phyloP scores from a whole-genome alignment of 2,888 invertebrate genomes.

The Drosophila longiperda region DNA sequence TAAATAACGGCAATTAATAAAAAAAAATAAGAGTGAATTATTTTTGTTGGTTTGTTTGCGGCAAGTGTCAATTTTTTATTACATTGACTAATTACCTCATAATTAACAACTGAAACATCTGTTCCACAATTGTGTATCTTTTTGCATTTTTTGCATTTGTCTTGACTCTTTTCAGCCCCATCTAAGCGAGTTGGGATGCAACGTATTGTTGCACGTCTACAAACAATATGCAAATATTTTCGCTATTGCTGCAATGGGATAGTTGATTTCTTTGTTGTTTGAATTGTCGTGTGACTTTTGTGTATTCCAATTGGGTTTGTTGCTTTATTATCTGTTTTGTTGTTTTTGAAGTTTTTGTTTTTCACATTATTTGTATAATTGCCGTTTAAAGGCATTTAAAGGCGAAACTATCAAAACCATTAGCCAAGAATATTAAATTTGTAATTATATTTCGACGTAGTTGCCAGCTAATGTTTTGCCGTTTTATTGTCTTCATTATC shows the following conservation, averaged over 20 bases:
- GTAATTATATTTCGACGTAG: constrained; percentile 41
- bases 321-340: constrained; percentile 11
- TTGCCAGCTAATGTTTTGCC: constrained; percentile 10
- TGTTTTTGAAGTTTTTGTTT: constrained; percentile 13
- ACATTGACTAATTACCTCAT: constrained; percentile 42
- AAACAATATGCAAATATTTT: constrained; percentile 44
- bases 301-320: background rate
- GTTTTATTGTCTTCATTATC: constrained; percentile 8
- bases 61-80: constrained; percentile 44
- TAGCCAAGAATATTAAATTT: constrained; percentile 55
- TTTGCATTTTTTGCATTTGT: background rate
- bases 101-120: constrained; percentile 61
- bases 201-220: constrained; percentile 6
- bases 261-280: constrained; percentile 15
- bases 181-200: constrained; percentile 17
- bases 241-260: constrained; percentile 3
- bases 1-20: background rate
- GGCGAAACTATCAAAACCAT: constrained; percentile 57
- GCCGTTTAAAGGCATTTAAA: constrained; percentile 53
- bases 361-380: constrained; percentile 58
- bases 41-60: background rate
- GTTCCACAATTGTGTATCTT: constrained; percentile 24
- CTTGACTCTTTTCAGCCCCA: background rate
- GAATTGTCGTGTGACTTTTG: constrained; percentile 12
- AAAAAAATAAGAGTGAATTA: constrained; percentile 14